These are phyloP conservation scores for Sebastes steindachneri DNA, from an alignment of 2,797 vertebrate species.

Conservation along the genomic window DNA sequence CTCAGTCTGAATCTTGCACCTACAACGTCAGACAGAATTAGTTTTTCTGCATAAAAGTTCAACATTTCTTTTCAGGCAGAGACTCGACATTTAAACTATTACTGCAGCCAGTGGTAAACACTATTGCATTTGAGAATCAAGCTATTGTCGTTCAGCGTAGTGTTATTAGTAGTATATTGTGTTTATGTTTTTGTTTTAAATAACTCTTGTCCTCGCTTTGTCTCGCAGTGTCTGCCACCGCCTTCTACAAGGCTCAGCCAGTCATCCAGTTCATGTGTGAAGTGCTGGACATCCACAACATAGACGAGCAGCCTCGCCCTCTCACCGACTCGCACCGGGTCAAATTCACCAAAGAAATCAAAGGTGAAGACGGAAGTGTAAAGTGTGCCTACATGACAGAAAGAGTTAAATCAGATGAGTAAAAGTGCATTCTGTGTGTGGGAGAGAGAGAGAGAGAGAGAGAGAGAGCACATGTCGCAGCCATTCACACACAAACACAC, in stretches of 20 bases:
- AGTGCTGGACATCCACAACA: slow-evolving; percentile 99
- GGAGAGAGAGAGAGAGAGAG: too few species aligned
- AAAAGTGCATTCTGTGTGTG: neutral
- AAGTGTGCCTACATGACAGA: neutral
- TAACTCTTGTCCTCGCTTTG: slow-evolving; percentile 14
- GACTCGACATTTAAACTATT: neutral
- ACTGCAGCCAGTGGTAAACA: neutral
- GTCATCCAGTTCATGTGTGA: slow-evolving; percentile 99
- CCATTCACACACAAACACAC: neutral
- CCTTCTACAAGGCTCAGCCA: slow-evolving; percentile 99
- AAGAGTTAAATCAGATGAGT: neutral
- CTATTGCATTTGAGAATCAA: neutral
- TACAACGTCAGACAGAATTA: neutral
- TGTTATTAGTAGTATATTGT: neutral
- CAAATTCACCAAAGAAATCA: slow-evolving; percentile 99
- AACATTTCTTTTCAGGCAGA: neutral
- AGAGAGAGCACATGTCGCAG: neutral
- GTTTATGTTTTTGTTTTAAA: neutral
- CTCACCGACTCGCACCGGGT: slow-evolving; percentile 99
- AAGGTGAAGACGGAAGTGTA: slow-evolving; percentile 82
- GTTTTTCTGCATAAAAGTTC: neutral
- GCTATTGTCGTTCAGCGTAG: neutral
- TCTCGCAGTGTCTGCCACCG: slow-evolving; percentile 94
- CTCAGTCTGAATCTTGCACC: neutral
- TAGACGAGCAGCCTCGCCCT: slow-evolving; percentile 97